A percentile compares a stretch with the other conserved stretches of the same genome.
Conservation (phyloP, 1,140 invertebrate species). For the Acromyrmex heyeri region DNA sequence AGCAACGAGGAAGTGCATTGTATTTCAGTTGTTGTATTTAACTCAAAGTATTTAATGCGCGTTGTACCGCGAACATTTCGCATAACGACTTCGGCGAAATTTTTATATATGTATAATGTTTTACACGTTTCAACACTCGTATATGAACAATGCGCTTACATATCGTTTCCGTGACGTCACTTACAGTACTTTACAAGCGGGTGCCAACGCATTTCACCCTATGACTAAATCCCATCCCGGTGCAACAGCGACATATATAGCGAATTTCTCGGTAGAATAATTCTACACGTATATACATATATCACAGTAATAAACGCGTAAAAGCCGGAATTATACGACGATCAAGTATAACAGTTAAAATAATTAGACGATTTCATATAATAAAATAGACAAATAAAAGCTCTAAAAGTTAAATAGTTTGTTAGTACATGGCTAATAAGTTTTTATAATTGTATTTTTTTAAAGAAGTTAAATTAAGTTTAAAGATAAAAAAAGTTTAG, state of each 20-base stretch:
- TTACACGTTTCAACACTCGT: not conserved
- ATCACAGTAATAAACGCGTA: constrained; percentile 16
- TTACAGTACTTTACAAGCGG: constrained; percentile 13
- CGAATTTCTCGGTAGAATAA: not conserved
- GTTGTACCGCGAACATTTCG: constrained; percentile 6
- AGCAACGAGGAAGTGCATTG: constrained; percentile 12
- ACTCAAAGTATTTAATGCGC: constrained; percentile 31
- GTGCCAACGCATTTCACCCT: constrained; percentile 3
- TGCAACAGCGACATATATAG: not conserved
- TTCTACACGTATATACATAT: not conserved
- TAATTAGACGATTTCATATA: not conserved
- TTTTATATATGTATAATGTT: constrained; percentile 14
- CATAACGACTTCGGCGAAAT: constrained; percentile 10
- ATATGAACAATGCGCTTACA: constrained; percentile 2
- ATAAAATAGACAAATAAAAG: not conserved
- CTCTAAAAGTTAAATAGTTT: not conserved
- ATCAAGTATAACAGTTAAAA: not conserved
- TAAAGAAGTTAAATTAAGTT: not conserved
- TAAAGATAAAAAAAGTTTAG: not conserved
- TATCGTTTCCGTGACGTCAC: constrained; percentile 41
- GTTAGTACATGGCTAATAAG: not conserved
- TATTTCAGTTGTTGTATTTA: constrained; percentile 19
- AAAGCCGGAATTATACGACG: not conserved
- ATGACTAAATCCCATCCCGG: constrained; percentile 31
- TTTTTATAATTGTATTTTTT: not conserved